Evolutionary conservation across 2,113 vertebrate species (phyloP).

Genomic region (Platichthys flesus): DNA sequence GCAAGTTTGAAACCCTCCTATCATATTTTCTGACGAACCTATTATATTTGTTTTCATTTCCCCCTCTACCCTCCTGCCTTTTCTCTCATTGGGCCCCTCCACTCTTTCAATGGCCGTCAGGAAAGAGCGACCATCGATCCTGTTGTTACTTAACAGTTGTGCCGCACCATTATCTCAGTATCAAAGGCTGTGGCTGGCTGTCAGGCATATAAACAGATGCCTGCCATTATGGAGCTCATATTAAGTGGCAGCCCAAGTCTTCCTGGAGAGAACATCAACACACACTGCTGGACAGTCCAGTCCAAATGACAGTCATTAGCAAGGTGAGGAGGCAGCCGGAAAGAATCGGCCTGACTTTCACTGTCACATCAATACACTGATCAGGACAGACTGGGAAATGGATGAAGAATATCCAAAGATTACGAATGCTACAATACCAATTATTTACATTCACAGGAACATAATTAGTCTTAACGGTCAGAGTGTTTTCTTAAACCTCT

Average conservation of each 20-base stretch:
- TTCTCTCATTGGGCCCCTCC: not conserved
- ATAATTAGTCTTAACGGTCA: not conserved
- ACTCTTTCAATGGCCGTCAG: conserved; percentile 15
- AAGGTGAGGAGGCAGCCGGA: conserved; percentile 10
- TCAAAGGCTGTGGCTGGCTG: conserved; percentile 24
- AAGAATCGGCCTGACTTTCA: not conserved
- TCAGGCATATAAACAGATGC: conserved; percentile 29
- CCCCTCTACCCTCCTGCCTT: not conserved
- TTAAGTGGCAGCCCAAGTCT: conserved; percentile 25
- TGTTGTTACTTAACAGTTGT: conserved; percentile 29
- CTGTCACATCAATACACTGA: not conserved
- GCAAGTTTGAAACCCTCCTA: conserved; percentile 20
- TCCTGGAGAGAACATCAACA: conserved; percentile 8
- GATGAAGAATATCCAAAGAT: not conserved
- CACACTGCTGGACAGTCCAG: not conserved
- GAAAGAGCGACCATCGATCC: conserved; percentile 63
- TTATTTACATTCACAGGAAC: not conserved
- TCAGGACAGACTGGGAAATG: not conserved
- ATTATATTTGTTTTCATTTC: conserved; percentile 18
- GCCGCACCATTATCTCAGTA: conserved; percentile 43
- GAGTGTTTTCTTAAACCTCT: no score
- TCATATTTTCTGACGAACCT: not conserved
- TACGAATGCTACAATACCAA: not conserved
- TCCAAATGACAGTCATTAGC: conserved; percentile 29
- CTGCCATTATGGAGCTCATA: conserved; percentile 21